Conservation (phyloP, 2,888 invertebrate species). For the Druceiella hillmani region DNA sequence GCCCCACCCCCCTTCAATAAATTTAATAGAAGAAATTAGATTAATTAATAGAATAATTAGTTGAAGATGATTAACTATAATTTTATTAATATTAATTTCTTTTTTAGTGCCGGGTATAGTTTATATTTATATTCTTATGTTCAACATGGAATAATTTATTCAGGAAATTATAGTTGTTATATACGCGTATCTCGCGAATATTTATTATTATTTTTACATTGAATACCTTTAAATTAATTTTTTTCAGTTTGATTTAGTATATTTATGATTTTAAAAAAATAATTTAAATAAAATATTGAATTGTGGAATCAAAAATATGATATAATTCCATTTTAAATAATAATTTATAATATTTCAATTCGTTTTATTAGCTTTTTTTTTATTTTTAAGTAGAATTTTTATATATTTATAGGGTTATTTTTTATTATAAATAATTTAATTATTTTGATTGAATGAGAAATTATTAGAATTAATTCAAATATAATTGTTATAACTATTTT, state of each 20-base stretch:
- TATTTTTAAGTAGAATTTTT: constrained; percentile 41
- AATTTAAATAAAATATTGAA: constrained; percentile 64
- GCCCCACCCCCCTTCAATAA: constrained; percentile 63
- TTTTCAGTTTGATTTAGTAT: constrained; percentile 48
- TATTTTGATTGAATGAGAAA: constrained; percentile 51
- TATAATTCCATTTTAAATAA: constrained; percentile 44
- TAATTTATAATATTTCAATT: constrained; percentile 44
- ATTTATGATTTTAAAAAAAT: constrained; percentile 55
- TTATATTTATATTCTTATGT: constrained; percentile 58
- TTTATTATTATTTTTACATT: constrained; percentile 58
- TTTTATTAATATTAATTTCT: constrained; percentile 51
- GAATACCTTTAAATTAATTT: constrained; percentile 58
- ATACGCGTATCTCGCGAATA: constrained; percentile 48
- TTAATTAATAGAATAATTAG: constrained; percentile 55
- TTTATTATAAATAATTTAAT: constrained; percentile 42
- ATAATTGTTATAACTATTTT: constrained; percentile 50
- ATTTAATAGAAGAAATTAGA: constrained; percentile 62
- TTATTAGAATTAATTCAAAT: constrained; percentile 46
- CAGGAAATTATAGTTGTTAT: constrained; percentile 46
- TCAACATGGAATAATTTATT: constrained; percentile 56
- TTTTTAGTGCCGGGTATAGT: constrained; percentile 62
- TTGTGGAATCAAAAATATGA: constrained; percentile 60
- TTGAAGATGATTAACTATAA: constrained; percentile 45
- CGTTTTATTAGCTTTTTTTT: constrained; percentile 48
- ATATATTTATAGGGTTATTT: constrained; percentile 36